These are phyloP conservation scores for Rallus limicola DNA, from an alignment of 2,113 vertebrate species.

Conservation along the genomic window DNA sequence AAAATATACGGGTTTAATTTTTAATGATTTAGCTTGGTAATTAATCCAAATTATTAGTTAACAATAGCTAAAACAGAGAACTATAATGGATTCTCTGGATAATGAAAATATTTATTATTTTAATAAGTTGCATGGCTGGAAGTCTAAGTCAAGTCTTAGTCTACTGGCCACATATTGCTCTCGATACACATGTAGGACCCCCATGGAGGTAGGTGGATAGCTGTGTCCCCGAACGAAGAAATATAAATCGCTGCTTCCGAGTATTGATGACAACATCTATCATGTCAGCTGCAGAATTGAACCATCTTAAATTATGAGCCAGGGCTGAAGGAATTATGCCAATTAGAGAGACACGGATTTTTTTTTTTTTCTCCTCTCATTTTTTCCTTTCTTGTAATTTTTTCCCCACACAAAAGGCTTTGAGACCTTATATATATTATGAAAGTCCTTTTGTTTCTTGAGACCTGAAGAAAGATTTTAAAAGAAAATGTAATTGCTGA, in stretches of 20 bases:
- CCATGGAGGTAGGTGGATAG: not conserved
- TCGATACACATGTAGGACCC: conserved; percentile 9
- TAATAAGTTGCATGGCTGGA: conserved; percentile 68
- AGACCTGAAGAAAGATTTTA: conserved; percentile 20
- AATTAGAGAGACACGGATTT: conserved; percentile 22
- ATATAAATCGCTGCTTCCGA: conserved; percentile 41
- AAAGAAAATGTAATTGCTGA: conserved; percentile 56
- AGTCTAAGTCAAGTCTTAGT: conserved; percentile 48
- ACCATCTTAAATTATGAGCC: conserved; percentile 53
- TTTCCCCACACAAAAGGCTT: conserved; percentile 24
- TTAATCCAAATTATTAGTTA: conserved; percentile 69
- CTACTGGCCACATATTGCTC: conserved; percentile 43
- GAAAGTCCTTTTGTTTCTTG: conserved; percentile 21
- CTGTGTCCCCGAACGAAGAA: conserved; percentile 5
- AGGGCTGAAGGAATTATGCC: conserved; percentile 51
- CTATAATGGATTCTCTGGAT: conserved; percentile 44
- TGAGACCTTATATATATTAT: conserved; percentile 17
- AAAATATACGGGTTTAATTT: conserved; percentile 59
- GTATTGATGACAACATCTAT: conserved; percentile 63
- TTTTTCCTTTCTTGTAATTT: conserved; percentile 1
- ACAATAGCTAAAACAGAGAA: conserved; percentile 46
- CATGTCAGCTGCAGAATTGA: conserved; percentile 61
- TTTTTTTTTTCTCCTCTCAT: not conserved
- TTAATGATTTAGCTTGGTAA: conserved; percentile 46
- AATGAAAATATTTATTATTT: conserved; percentile 72